Evolutionary conservation across 2,797 vertebrate species (phyloP), one percentile per base, ranked within the genome.

Genomic region (Lagocephalus sceleratus): DNA sequence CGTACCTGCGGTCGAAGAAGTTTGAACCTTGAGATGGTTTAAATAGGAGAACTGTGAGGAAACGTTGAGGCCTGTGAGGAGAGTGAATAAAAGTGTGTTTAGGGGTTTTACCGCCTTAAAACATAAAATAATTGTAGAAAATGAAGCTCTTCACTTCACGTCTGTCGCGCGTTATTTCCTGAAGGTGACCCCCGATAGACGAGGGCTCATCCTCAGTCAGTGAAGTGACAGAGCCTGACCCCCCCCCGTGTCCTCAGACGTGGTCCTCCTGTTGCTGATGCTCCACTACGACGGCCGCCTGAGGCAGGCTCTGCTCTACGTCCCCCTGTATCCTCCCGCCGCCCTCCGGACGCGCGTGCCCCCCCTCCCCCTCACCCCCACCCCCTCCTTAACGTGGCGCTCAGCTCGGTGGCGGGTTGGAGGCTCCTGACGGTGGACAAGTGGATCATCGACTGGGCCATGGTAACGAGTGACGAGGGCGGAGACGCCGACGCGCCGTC

Each of bases 401-500:
- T 71, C 81, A 98, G 96, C 66, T 93, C 92, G 25, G 73, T 90
- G 12, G 88, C 76, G 0, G 88, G 89, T 11, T 98, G 95, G 96
- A 92, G 93, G 53, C 9, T 94, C 42, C 83, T 99, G 39, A 85
- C 92, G 0, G 66, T 97, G 76, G 84, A 88, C 61, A 94, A 92
- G 76, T 92, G 94, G 91, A 86, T 98, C 83, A 88, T 98, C 50
- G 95, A 99, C 69, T 56, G 92, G 75, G 91, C 95, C 9, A 94
- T 98, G 96, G 97, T 98, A 82, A 90, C 76, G 45, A 47, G 71
- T 50, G 73, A 81, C 75, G 78, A 70, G 73, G 73, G 45, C 51
- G 39, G 26, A 57, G 65, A 11, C 41, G 23, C 38, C 38, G 74
- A 53, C 42, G 51, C 57, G 46, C 55, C 68, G 47, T 25, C 38